These are phyloP conservation scores for Heptranchias perlo DNA, from an alignment of 2,113 vertebrate genomes.

Conservation along the genomic window DNA sequence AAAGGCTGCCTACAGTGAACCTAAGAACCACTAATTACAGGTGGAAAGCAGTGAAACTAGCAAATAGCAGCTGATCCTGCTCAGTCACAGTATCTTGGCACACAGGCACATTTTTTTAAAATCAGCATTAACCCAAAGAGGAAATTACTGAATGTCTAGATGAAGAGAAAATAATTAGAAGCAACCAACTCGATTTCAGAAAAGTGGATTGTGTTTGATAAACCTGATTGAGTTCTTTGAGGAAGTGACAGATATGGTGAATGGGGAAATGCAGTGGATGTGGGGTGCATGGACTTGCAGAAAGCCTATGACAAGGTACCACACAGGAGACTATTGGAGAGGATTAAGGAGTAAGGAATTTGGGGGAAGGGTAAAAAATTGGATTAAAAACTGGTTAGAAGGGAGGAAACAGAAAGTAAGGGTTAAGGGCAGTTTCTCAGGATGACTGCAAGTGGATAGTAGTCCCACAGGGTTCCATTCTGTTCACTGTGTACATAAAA, in stretches of 20 bases:
- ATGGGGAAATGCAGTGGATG: neutral
- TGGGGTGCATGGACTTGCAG: neutral
- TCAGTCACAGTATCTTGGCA: neutral
- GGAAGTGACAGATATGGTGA: neutral
- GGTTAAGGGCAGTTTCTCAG: neutral
- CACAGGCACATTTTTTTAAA: neutral
- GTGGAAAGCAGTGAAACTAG: neutral
- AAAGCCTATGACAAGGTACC: neutral
- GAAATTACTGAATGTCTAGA: neutral
- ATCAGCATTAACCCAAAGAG: neutral
- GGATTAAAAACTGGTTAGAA: neutral
- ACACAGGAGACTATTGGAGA: neutral
- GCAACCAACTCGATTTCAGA: neutral
- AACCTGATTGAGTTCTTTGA: neutral
- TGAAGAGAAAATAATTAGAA: conserved; percentile 5
- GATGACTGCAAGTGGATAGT: neutral
- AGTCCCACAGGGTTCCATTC: neutral
- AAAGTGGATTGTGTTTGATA: neutral
- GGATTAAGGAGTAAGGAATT: neutral
- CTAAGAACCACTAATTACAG: neutral
- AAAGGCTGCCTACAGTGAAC: conserved; percentile 5
- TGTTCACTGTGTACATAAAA: neutral
- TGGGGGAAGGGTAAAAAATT: neutral
- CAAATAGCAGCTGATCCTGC: neutral
- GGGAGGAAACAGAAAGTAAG: too few species aligned